Evolutionary conservation across 2,113 vertebrate species (phyloP), one percentile per base, ranked within the genome.

Genomic region (Dromiciops gliroides): DNA sequence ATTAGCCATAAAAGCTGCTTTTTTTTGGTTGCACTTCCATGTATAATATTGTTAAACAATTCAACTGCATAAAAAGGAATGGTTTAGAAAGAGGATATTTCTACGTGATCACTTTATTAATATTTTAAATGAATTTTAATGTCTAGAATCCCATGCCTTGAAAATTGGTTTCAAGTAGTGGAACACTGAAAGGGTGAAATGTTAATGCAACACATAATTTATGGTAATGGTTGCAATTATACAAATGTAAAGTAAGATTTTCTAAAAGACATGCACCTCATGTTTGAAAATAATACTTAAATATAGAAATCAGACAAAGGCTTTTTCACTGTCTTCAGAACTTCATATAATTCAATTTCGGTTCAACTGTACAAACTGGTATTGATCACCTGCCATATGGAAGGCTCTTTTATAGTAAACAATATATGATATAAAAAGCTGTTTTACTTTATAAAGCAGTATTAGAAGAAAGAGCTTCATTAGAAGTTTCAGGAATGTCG

Each of bases 401-500:
- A 83, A 44, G 56, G 47, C 60, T 50, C 51, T 90, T 94, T 96
- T 97, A 75, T 47, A 94, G 3, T 92, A 96, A 51, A 92, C 51
- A 93, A 3, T 0, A 94, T 95, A 24, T 93, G 92, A n/a, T 93
- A 60, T 52, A 96, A 88, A 92, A 97, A 90, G 9, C 1, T 90
- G 31, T 93, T 75, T 93, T 44, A 44, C 48, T 95, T 47, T 3
- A 3, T 95, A 50, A 94, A 88, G 28, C 48, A 97, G 5, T 22
- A 12, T 97, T 95, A 52, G 96, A 93, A 96, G 56, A 89, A 94
- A 92, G 11, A 97, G 95, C 95, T 89, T 91, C 5, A 22, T 28
- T 97, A 28, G 22, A 83, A 97, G 3, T 47, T 96, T 95, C 94
- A 89, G 95, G 96, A 97, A 95, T 90, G 92, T 67, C 67, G 44